Evolutionary conservation across 2,888 invertebrate genomes (phyloP).

Genomic region (Lysandra bellargus): DNA sequence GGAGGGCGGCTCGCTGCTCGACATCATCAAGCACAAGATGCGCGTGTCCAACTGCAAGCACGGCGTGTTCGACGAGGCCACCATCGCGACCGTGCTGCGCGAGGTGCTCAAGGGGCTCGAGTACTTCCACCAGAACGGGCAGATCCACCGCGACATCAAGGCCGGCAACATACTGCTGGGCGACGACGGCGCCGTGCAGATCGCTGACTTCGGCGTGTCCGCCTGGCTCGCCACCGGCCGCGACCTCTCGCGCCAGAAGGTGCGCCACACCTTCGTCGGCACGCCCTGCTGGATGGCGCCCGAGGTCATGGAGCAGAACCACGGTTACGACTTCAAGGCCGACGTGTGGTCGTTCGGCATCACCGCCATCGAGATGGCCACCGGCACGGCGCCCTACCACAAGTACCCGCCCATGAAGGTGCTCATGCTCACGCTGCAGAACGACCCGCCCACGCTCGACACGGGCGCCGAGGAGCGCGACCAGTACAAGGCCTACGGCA

Average conservation of each 20-base stretch:
- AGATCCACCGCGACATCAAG: conserved; percentile 91
- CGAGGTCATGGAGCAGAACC: conserved; percentile 99
- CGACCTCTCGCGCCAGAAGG: conserved; percentile 96
- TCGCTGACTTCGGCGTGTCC: conserved; percentile 99
- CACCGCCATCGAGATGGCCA: conserved; percentile 99
- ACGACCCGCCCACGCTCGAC: conserved; percentile 98
- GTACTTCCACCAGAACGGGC: conserved; percentile 98
- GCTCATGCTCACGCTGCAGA: conserved; percentile 98
- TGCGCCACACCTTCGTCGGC: conserved; percentile 99
- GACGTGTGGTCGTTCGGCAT: conserved; percentile 92
- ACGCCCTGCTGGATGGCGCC: conserved; percentile 99
- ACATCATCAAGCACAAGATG: conserved; percentile 98
- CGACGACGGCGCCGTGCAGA: conserved; percentile 98
- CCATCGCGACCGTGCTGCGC: conserved; percentile 98
- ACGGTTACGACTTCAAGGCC: conserved; percentile 99
- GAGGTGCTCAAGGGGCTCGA: conserved; percentile 98
- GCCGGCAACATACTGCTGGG: conserved; percentile 96
- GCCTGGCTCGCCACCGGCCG: conserved; percentile 99
- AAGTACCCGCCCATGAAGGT: conserved; percentile 99
- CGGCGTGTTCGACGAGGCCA: conserved; percentile 98
- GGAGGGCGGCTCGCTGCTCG: conserved; percentile 94
- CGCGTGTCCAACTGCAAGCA: conserved; percentile 94
- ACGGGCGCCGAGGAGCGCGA: conserved; percentile 98
- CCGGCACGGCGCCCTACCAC: conserved; percentile 99
- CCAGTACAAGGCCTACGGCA: conserved; percentile 99